A percentile compares a stretch with the other conserved stretches of the same genome.
Evolutionary conservation across 2,797 vertebrate species (phyloP).

Genomic region (Remorina albescens): DNA sequence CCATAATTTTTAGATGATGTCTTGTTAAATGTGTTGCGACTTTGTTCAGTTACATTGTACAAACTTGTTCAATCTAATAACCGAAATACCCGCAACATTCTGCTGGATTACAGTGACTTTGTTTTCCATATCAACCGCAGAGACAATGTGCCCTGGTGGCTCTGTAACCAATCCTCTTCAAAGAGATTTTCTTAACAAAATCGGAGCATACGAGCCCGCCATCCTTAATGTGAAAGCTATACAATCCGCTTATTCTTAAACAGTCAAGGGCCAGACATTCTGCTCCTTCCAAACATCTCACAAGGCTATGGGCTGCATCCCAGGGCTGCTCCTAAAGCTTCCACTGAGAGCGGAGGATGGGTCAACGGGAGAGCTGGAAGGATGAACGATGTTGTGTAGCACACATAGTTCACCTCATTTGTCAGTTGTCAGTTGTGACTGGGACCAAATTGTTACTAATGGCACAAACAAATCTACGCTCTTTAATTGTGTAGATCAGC

Average conservation of each 20-base stretch:
- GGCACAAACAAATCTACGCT: constrained; percentile 30
- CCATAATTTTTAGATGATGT: background rate
- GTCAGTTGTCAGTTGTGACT: constrained; percentile 10
- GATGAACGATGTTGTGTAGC: constrained; percentile 6
- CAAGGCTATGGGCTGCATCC: constrained; percentile 44
- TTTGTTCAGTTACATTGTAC: background rate
- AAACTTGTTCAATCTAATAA: background rate
- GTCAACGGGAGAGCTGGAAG: constrained; percentile 6
- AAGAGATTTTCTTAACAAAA: constrained; percentile 24
- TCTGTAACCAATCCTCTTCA: constrained; percentile 8
- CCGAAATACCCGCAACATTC: background rate
- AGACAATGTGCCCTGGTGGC: constrained; percentile 16
- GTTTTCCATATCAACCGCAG: background rate
- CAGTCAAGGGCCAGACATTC: constrained; percentile 43
- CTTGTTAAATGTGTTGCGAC: too few species aligned
- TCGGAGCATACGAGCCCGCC: background rate
- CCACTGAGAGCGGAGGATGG: constrained; percentile 26
- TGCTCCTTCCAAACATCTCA: constrained; percentile 43
- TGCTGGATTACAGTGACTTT: background rate
- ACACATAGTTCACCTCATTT: constrained; percentile 17
- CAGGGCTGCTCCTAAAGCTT: constrained; percentile 35
- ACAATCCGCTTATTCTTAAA: constrained; percentile 56
- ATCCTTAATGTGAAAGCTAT: constrained; percentile 32
- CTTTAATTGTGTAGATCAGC: constrained; percentile 18
- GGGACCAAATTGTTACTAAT: constrained; percentile 5